Evolutionary conservation across 2,113 vertebrate species (phyloP).

Genomic region (Phocoena phocoena): DNA sequence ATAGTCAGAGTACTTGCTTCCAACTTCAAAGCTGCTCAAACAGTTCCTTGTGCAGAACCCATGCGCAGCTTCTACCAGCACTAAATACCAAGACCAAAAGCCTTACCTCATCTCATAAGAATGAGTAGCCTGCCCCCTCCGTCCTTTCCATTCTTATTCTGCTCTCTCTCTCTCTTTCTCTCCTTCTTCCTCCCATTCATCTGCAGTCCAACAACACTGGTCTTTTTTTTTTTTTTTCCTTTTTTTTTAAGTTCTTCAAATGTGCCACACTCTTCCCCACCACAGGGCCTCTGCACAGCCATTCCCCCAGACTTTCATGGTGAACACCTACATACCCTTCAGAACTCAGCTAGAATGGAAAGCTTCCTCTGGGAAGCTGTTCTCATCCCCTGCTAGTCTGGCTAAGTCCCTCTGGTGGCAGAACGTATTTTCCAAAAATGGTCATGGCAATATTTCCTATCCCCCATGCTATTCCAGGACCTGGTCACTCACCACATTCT

Average conservation of each 20-base stretch:
- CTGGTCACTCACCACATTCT: background rate
- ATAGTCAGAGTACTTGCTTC: background rate
- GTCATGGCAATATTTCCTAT: background rate
- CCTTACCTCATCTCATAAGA: background rate
- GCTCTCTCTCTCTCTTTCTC: background rate
- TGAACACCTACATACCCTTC: background rate
- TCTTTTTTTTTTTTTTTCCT: background rate
- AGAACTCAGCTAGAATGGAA: background rate
- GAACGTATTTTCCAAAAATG: background rate
- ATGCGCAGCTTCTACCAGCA: background rate
- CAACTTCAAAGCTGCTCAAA: background rate
- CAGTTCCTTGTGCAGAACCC: background rate
- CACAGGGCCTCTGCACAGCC: background rate
- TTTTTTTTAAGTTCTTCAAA: background rate
- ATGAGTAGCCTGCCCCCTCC: background rate
- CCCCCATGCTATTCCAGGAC: background rate
- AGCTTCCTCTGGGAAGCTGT: background rate
- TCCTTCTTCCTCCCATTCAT: background rate
- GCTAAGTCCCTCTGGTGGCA: background rate
- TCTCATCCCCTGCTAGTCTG: background rate
- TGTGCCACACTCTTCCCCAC: too few species aligned
- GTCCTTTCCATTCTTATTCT: too few species aligned
- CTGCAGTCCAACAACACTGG: background rate
- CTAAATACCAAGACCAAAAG: background rate
- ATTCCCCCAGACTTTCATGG: background rate